A percentile compares a stretch with the other conserved stretches of the same genome.
Evolutionary conservation across 2,888 invertebrate genomes (phyloP).

Genomic region (Thecophora atra): DNA sequence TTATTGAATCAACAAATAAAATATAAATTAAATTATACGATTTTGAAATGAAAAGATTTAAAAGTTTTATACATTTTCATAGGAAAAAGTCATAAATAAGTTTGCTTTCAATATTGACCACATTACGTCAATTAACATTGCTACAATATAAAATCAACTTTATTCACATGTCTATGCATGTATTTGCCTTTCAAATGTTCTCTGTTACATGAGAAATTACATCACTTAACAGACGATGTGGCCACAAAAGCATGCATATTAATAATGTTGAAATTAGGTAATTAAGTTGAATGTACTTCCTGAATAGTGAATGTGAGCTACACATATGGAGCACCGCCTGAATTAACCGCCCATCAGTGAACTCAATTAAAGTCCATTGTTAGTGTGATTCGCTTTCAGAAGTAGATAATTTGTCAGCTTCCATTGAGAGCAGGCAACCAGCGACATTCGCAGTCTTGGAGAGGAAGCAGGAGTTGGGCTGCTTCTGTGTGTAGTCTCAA

Average conservation of each 20-base stretch:
- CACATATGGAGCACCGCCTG: neutral
- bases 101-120: no score
- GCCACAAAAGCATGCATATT: neutral
- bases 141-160: no score
- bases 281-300: neutral
- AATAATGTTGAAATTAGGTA: neutral
- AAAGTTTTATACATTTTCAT: no score
- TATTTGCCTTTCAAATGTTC: no score
- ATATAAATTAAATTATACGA: no score
- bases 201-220: no score
- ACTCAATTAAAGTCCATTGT: slow-evolving; percentile 13
- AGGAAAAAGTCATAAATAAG: no score
- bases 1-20: no score
- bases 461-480: no score
- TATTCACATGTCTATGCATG: no score
- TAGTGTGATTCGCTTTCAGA: neutral
- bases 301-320: neutral
- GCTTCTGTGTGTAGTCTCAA: neutral
- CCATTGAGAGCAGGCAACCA: neutral
- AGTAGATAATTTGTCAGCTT: slow-evolving; percentile 7
- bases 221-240: neutral
- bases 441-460: neutral
- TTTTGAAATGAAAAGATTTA: no score
- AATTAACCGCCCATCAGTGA: neutral
- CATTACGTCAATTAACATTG: no score